Evolutionary conservation across 2,797 vertebrate genomes (phyloP).

Genomic region (Myotis vivesi): DNA sequence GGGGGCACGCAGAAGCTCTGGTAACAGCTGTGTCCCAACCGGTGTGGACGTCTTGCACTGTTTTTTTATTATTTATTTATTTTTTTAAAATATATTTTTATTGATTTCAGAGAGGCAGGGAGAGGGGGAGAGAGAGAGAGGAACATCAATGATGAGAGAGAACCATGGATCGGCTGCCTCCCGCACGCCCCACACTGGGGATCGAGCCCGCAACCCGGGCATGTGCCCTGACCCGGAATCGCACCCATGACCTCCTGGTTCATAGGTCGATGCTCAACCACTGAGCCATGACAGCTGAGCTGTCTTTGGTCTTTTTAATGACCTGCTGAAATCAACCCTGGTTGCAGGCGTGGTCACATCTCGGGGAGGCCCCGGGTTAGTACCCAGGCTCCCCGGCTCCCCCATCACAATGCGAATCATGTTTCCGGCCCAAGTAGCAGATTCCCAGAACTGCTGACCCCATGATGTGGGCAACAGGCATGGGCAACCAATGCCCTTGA

Average conservation of each 20-base stretch:
- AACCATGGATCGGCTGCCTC: too few relatives aligned
- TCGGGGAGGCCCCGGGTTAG: accelerated
- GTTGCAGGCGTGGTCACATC: accelerated
- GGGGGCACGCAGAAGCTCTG: neutral
- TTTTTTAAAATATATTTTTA: too few relatives aligned
- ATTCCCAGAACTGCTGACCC: neutral
- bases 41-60: neutral
- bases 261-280: too few relatives aligned
- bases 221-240: too few relatives aligned
- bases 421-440: neutral
- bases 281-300: too few relatives aligned
- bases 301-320: neutral
- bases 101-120: too few relatives aligned
- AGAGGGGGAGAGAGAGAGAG: too few relatives aligned
- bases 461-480: accelerated
- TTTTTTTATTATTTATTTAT: too few relatives aligned
- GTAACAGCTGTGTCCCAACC: neutral
- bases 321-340: neutral
- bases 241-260: too few relatives aligned
- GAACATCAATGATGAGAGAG: too few relatives aligned
- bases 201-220: too few relatives aligned
- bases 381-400: neutral
- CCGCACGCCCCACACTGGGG: too few relatives aligned
- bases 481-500: accelerated
- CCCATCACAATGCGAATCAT: accelerated